Base-by-base conservation (phyloP, 2,888 invertebrate genomes). In the Polietes domitor region DNA sequence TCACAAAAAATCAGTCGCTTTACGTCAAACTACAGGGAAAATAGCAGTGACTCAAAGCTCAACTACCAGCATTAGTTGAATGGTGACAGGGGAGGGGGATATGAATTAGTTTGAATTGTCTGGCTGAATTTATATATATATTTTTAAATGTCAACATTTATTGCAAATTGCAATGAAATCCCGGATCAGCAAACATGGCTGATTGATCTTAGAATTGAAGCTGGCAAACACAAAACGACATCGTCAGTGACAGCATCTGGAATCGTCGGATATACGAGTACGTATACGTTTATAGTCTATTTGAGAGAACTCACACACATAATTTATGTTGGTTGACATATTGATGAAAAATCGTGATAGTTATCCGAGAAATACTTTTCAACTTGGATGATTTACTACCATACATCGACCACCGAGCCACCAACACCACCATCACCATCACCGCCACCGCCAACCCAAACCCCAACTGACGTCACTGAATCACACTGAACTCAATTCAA, bases 281-380 rank as follows among this genome's bases (percentile, higher is more conserved):
- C 63, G 7, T n/a, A 19, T 24, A 63, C n/a, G 32, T 63, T 7
- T 28, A 32, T 32, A 32, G n/a, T 65, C 5, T n/a, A 3, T n/a
- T 19, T 61, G 12, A n/a, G 15, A 24, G 21, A 55, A 65, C 12
- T 70, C 65, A 55, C 50, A 41, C 53, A 84, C 76, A 84, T 79
- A 81, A 84, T 84, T 84, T 79, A 84, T 84, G 78, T 81, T 76
- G 58, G 47, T 79, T 84, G 81, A 81, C 72, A 81, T 84, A 78
- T 73, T 81, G 81, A 81, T 81, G 81, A 84, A 84, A 84, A 84
- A 77, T 84, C 84, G 84, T 84, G 84, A 84, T 81, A 43, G 43
- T 68, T 43, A 79, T 72, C 53, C 58, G 70, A 84, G 81, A 84
- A 84, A 84, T 79, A 77, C 83, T 78, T 80, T 80, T 78, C 71